These are phyloP conservation scores for Blomia tropicalis DNA, from an alignment of 2,888 invertebrate genomes.

Conservation along the genomic window DNA sequence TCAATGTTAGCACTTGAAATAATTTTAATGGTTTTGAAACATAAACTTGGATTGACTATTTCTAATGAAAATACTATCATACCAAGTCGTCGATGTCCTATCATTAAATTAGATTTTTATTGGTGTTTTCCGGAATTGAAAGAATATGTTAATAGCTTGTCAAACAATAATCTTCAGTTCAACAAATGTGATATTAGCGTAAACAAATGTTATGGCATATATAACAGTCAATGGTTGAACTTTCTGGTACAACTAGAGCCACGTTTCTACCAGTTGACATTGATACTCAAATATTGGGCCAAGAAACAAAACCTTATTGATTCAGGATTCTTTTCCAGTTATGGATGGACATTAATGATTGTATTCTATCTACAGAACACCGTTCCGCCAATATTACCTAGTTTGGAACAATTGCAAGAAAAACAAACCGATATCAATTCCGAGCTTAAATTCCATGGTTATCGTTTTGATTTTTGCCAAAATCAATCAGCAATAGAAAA, in stretches of 20 bases:
- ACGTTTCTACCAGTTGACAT: not conserved
- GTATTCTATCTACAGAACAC: not conserved
- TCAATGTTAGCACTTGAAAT: not conserved
- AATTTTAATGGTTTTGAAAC: not conserved
- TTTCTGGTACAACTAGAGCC: not conserved
- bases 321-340: not conserved
- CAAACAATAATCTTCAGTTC: not conserved
- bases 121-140: not conserved
- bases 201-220: not conserved
- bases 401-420: not conserved
- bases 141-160: not conserved
- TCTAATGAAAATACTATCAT: not conserved
- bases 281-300: conserved; percentile 1
- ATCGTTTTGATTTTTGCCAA: not conserved
- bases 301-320: not conserved
- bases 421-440: not conserved
- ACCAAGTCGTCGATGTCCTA: conserved; percentile 13
- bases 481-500: not conserved
- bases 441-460: not conserved
- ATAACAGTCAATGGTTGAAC: not conserved
- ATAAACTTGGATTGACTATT: not conserved
- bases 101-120: conserved; percentile 2
- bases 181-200: conserved; percentile 7
- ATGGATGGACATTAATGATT: not conserved
- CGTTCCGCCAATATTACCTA: not conserved